phyloP scores from a whole-genome alignment of 2,888 invertebrate species.

The Volucella inanis region DNA sequence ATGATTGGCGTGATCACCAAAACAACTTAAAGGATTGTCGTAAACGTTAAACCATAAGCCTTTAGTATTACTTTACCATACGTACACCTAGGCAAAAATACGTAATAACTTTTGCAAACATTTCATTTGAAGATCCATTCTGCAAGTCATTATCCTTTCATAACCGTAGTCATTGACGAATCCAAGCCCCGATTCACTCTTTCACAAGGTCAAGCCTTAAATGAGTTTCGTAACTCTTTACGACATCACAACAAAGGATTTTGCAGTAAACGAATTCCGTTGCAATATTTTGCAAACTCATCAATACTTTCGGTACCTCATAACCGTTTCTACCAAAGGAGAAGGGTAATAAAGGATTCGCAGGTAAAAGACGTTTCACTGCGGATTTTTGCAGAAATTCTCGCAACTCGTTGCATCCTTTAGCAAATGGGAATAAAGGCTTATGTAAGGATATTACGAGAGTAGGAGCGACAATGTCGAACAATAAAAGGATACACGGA shows the following conservation, averaged over 20 bases:
- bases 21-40: too few species aligned
- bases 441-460: slow-evolving; percentile 46
- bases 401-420: slow-evolving; percentile 42
- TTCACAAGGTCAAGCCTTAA: slow-evolving; percentile 34
- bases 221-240: slow-evolving; percentile 61
- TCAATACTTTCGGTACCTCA: slow-evolving; percentile 15
- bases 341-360: slow-evolving; percentile 22
- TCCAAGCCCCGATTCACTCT: neutral
- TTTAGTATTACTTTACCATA: too few species aligned
- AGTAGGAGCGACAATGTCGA: slow-evolving; percentile 17
- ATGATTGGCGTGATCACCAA: too few species aligned
- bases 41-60: too few species aligned
- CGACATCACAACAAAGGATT: slow-evolving; percentile 54
- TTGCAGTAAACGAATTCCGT: slow-evolving; percentile 56
- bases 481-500: slow-evolving; percentile 34
- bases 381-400: slow-evolving; percentile 38
- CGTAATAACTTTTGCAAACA: too few species aligned
- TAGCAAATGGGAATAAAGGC: slow-evolving; percentile 49
- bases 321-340: neutral
- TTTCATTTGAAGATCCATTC: too few species aligned
- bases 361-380: slow-evolving; percentile 28
- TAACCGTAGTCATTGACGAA: too few species aligned
- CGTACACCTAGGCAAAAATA: too few species aligned
- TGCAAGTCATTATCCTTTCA: neutral
- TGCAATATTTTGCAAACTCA: slow-evolving; percentile 42